Percentiles rank a stretch among this genome's conserved stretches.
Conservation (phyloP, 2,113 vertebrate species). For the Thunnus maccoyii region DNA sequence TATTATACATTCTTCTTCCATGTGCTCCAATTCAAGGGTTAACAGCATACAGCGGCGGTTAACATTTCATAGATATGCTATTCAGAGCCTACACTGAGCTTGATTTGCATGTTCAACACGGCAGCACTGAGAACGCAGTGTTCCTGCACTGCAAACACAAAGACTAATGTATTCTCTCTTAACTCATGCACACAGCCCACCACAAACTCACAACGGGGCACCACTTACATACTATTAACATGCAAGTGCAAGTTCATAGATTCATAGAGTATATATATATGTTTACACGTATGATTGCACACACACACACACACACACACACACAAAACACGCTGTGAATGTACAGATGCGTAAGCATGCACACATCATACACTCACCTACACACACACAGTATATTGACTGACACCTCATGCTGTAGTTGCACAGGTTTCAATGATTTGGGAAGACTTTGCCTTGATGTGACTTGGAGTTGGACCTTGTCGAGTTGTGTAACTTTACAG, state of each 20-base stretch:
- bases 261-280: not conserved
- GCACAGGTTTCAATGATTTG: too few species aligned
- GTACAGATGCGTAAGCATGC: not conserved
- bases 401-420: not conserved
- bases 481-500: not conserved
- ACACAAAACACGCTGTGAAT: not conserved
- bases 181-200: slow-evolving; percentile 23
- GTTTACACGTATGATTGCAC: not conserved
- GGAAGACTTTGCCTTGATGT: not conserved
- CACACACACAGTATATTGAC: not conserved
- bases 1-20: not conserved
- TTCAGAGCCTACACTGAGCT: slow-evolving; percentile 21
- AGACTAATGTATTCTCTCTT: slow-evolving; percentile 50
- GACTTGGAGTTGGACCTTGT: not conserved
- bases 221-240: not conserved
- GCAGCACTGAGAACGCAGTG: slow-evolving; percentile 42
- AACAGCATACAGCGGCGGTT: slow-evolving; percentile 16
- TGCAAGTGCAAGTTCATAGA: not conserved
- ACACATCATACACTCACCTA: not conserved
- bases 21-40: slow-evolving; percentile 21
- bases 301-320: not conserved
- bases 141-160: slow-evolving; percentile 47
- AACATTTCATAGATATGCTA: slow-evolving; percentile 42
- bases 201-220: not conserved
- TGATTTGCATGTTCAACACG: slow-evolving; percentile 44